phyloP scores from a whole-genome alignment of 2,113 vertebrate genomes.

The Bettongia penicillata region DNA sequence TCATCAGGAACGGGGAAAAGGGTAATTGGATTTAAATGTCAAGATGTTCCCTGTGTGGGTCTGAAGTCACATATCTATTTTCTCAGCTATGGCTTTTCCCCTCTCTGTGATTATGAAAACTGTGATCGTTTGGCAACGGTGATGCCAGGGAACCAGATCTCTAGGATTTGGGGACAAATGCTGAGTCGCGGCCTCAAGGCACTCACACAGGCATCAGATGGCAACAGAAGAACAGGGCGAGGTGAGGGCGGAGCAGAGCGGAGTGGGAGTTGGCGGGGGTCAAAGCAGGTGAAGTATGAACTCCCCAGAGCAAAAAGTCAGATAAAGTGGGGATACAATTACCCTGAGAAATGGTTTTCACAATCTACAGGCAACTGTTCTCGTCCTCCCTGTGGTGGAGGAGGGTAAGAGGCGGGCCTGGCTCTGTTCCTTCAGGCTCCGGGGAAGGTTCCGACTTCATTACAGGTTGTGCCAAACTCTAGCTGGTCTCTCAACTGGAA shows the following conservation, averaged over 20 bases:
- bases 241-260: not conserved
- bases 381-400: not conserved
- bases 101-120: constrained; percentile 80
- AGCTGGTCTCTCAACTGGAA: not conserved
- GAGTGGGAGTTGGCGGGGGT: not conserved
- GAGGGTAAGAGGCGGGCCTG: not conserved
- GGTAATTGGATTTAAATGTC: constrained; percentile 92
- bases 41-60: constrained; percentile 82
- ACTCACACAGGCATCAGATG: not conserved
- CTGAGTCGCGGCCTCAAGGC: constrained; percentile 51
- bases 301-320: constrained; percentile 34
- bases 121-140: constrained; percentile 74
- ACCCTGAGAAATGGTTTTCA: not conserved
- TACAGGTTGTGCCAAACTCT: not conserved
- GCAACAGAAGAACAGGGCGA: not conserved
- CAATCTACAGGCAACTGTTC: not conserved
- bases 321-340: constrained; percentile 45
- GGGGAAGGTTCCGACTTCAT: not conserved
- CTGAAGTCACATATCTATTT: constrained; percentile 82
- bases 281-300: not conserved
- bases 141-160: constrained; percentile 67
- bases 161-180: constrained; percentile 60
- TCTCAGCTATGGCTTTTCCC: constrained; percentile 74
- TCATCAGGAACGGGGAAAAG: constrained; percentile 82
- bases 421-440: not conserved